Conservation (phyloP, 2,797 vertebrate species). For the Anas flavirostris region DNA sequence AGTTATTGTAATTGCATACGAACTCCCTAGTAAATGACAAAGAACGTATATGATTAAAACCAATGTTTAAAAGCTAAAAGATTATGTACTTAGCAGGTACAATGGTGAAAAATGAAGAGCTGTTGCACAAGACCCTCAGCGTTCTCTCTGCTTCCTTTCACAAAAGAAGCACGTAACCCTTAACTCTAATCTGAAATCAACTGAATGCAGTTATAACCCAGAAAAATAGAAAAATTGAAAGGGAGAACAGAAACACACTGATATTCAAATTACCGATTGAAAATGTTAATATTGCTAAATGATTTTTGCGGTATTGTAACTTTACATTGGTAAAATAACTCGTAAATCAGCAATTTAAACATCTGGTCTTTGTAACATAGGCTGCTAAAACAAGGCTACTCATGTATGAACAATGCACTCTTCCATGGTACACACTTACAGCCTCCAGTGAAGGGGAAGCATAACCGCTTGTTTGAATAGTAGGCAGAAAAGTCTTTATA, state of each 20-base stretch:
- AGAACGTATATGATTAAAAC: slow-evolving; percentile 33
- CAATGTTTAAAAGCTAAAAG: slow-evolving; percentile 25
- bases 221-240: slow-evolving; percentile 46
- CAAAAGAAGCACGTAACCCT: slow-evolving; percentile 60
- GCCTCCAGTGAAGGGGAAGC: slow-evolving; percentile 66
- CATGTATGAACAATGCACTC: slow-evolving; percentile 58
- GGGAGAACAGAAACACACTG: slow-evolving; percentile 53
- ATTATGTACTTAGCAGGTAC: slow-evolving; percentile 41
- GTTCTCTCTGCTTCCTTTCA: slow-evolving; percentile 32
- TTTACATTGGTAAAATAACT: slow-evolving; percentile 64
- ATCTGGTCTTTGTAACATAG: slow-evolving; percentile 45
- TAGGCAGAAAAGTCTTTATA: slow-evolving; percentile 72
- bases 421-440: slow-evolving; percentile 65
- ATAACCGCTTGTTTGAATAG: slow-evolving; percentile 66
- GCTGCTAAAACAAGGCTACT: slow-evolving; percentile 59
- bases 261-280: slow-evolving; percentile 57
- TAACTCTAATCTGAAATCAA: slow-evolving; percentile 53
- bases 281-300: slow-evolving; percentile 77
- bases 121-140: slow-evolving; percentile 59
- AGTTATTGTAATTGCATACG: slow-evolving; percentile 51
- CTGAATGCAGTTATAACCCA: slow-evolving; percentile 29
- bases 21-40: slow-evolving; percentile 22
- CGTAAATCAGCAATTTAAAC: slow-evolving; percentile 64
- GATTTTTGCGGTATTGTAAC: slow-evolving; percentile 69
- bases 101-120: slow-evolving; percentile 17